Evolutionary conservation across 2,113 vertebrate species (phyloP).

Genomic region (Daphoenositta chrysoptera): DNA sequence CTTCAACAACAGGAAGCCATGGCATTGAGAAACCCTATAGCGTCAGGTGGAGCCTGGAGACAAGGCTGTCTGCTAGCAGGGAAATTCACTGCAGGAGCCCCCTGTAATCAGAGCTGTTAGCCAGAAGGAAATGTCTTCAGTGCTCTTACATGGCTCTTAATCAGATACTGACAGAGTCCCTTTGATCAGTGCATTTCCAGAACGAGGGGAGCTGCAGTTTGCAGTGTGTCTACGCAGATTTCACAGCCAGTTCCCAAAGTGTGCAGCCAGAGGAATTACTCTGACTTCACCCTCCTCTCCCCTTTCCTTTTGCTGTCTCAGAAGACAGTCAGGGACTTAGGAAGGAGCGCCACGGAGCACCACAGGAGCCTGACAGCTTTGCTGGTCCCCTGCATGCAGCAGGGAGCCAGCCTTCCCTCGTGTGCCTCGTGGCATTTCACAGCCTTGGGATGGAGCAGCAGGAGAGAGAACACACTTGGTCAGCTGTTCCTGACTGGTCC

Average conservation of each 20-base stretch:
- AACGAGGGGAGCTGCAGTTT: slow-evolving; percentile 64
- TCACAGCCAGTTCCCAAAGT: slow-evolving; percentile 59
- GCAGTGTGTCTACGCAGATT: slow-evolving; percentile 56
- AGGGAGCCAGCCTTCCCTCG: background rate
- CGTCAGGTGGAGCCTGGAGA: slow-evolving; percentile 76
- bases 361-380: background rate
- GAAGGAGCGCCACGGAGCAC: background rate
- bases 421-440: background rate
- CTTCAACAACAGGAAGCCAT: slow-evolving; percentile 81
- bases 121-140: slow-evolving; percentile 85
- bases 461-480: background rate
- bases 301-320: background rate
- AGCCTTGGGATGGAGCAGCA: slow-evolving; percentile 15
- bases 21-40: slow-evolving; percentile 76
- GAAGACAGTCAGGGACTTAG: background rate
- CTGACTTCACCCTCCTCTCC: slow-evolving; percentile 29
- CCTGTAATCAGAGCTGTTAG: slow-evolving; percentile 79
- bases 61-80: slow-evolving; percentile 70
- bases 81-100: slow-evolving; percentile 76
- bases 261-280: slow-evolving; percentile 47
- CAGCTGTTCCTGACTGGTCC: slow-evolving; percentile 22
- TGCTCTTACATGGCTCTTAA: slow-evolving; percentile 80
- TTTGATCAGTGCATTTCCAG: slow-evolving; percentile 79
- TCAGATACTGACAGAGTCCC: slow-evolving; percentile 78
- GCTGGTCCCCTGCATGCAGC: background rate